Base-by-base conservation (phyloP, 2,113 vertebrate species). In the Sterna hirundo region DNA sequence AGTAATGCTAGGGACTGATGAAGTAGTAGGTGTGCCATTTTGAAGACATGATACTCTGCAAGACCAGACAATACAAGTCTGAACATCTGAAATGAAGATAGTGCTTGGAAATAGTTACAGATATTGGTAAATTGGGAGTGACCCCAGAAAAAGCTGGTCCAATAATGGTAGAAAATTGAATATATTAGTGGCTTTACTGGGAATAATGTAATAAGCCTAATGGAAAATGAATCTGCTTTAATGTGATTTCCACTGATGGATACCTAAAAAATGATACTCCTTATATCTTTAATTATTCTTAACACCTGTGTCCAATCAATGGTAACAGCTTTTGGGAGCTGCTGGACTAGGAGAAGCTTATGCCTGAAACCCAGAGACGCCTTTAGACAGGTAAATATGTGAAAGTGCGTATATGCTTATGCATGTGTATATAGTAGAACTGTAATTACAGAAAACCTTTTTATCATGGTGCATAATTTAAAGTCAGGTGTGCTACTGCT, bases 141-240 rank as follows among this genome's bases (percentile, higher is more conserved):
- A 88, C 61, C 86, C 76, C 81, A 82, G 83, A 65, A 85, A 85
- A 93, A 49, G 25, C 57, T 68, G 36, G 69, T 76, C 70, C 54
- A 61, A 11, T 92, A 71, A 69, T 47, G 65, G 69, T 61, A 21
- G 83, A 64, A 93, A 88, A 93, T 76, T 71, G 61, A 91, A 96
- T 89, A 62, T 84, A 71, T 46, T 46, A 52, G 60, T 89, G 95
- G 61, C 70, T 57, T 93, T 94, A 65, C 70, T 87, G 83, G 74
- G 54, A 74, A 57, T 87, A 96, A 91, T 93, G 61, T 65, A 95
- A 96, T 97, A 91, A 94, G 46, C 57, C 34, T 96, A 94, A 95
- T 91, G 86, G 91, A 94, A 85, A 89, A 88, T 79, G 49, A 18
- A 46, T 90, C 46, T 91, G 69, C 80, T 85, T 72, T 96, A 96